A percentile compares a stretch with the other conserved stretches of the same genome.
Conservation (phyloP, 2,113 vertebrate species). For the Tangachromis dhanisi region DNA sequence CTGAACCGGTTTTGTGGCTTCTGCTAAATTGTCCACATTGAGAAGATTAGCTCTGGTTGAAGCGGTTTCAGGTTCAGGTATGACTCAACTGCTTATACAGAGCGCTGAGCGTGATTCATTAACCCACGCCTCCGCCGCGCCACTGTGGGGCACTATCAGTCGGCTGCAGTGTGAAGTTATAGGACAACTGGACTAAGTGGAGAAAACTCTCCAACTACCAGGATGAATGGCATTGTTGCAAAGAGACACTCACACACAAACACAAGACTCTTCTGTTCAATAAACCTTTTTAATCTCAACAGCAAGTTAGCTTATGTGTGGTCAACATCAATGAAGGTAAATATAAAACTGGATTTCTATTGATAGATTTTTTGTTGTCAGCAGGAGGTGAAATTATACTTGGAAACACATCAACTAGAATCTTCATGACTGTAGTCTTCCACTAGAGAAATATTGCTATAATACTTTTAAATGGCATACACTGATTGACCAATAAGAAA, state of each 20-base stretch:
- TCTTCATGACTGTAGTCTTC: conserved; percentile 65
- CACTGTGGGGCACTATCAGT: background rate
- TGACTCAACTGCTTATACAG: conserved; percentile 39
- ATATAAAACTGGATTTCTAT: conserved; percentile 70
- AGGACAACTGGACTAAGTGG: conserved; percentile 2
- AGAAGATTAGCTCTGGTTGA: background rate
- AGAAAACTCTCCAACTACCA: background rate
- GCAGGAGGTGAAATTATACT: conserved; percentile 70
- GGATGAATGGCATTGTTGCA: background rate
- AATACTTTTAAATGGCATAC: conserved; percentile 83
- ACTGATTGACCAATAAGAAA: conserved; percentile 60
- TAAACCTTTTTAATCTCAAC: conserved; percentile 78
- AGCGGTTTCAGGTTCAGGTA: conserved; percentile 6
- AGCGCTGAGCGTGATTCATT: conserved; percentile 28
- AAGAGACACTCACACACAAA: background rate
- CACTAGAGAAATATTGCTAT: conserved; percentile 91
- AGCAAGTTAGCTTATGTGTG: conserved; percentile 82
- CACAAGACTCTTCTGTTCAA: conserved; percentile 45
- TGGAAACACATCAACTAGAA: conserved; percentile 70
- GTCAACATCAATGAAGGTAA: conserved; percentile 73
- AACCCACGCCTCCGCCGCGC: background rate
- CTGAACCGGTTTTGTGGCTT: background rate
- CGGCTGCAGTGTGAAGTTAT: background rate
- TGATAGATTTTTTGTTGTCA: conserved; percentile 54
- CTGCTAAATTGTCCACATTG: background rate